Evolutionary conservation across 64 coral and sea anemone genomes (phyloP), one percentile per base, ranked within the genome.

Genomic region (Porites australiensis): DNA sequence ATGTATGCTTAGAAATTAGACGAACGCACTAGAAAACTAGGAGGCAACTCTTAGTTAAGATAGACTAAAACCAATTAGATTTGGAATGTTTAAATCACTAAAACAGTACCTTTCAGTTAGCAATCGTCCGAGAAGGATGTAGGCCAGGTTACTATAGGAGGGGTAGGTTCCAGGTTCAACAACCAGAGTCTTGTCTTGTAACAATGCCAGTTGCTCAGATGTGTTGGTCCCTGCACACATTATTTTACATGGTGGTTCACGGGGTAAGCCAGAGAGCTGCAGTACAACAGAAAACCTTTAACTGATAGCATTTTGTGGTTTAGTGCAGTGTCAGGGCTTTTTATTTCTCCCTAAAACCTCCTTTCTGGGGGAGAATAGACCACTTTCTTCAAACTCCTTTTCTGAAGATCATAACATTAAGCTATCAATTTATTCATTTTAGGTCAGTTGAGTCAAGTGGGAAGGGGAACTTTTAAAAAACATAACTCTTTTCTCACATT

Each of bases 81-180:
- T 64, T 16, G 18, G 18, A 18, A 13, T 13, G 13, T 3, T 9
- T 7, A 59, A 13, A 59, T 9, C 58, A 59, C 6, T 64, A 11
- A 88, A 44, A 75, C 9, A 51, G 63, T 57, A 87, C 85, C 66
- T 87, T 44, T 87, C 85, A 5, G 85, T 87, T 68, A 87, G 85
- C 85, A 87, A 61, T 87, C 85, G 60, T 15, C 85, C 85, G 18
- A 87, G 49, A 45, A 87, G 58, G 74, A 87, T 49, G 44, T 87
- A 87, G 45, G 69, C 85, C 69, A 87, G 85, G 68, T 87, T 87
- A 63, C 85, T 87, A 20, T 87, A 87, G 2, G 85, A 72, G 14
- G 85, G 85, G 68, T 87, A 87, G 44, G 85, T 87, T 18, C 68
- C 68, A 27, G 85, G 85, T n/a, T 87, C 85, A 55, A 87, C 73